Base-by-base conservation (phyloP, 2,888 invertebrate species). In the Azorinus chamasolen region DNA sequence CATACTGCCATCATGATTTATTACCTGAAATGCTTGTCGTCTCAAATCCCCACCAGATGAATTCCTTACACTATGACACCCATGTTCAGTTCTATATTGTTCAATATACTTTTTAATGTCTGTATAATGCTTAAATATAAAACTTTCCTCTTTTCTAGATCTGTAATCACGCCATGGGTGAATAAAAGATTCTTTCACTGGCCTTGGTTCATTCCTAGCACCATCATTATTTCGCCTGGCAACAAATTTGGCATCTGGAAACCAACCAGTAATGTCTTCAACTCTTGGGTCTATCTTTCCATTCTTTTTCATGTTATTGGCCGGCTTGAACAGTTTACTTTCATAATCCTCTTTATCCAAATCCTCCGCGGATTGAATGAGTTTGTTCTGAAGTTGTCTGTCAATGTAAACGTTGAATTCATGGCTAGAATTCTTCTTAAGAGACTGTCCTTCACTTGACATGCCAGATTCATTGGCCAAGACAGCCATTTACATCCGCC, bases 361-460 rank as follows among this genome's bases (percentile, higher is more conserved):
- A 55, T 71, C 79, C 69, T 88, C 88, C 62, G 85, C 87, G 63
- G 83, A 83, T 74, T 86, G 87, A 25, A 89, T 65, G 43, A 89
- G 75, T 76, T 83, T 83, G 63, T 84, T 83, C 51, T 88, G 87
- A 50, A 89, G 58, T 70, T 86, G 85, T 70, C 84, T 68, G 61
- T 89, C 89, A 18, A 80, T 54, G 57, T 76, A 83, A 32, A 80
- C 75, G 63, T 80, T 83, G 20, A 61, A 70, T 54, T 79, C 86
- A 71, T 86, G 84, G 63, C 73, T 83, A 51, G 83, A 70, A 43
- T 72, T 70, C 43, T 69, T 68, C 27, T 70, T 57, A 14, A 61
- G 48, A 48, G 70, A 39, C 51, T 51, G 46, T 59, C 55, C 66
- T 48, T 68, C 72, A 73, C 72, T 70, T 53, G 61, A 72, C 75